Evolutionary conservation across 2,888 invertebrate species (phyloP), one percentile per base, ranked within the genome.

Genomic region (Dynastes hyllus): DNA sequence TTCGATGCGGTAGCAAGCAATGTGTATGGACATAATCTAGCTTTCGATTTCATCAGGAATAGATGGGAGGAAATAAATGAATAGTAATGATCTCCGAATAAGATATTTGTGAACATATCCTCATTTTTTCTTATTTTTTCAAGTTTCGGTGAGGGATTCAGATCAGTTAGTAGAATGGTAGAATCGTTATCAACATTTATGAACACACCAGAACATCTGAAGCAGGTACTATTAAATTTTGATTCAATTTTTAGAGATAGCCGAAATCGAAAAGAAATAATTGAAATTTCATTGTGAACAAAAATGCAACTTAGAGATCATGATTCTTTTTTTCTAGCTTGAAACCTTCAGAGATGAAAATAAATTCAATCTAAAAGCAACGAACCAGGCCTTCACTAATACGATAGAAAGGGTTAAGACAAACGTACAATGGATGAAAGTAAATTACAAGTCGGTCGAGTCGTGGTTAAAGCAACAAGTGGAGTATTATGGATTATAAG

Each of bases 381-480:
- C 91, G 0, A 88, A 89, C 2, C 85, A 90, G 79, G 90, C 91
- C 0, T 90, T 92, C 76, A 87, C 90, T 63, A 91, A 90, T 82
- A 90, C 91, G 1, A 89, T 92, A 50, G 92, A 92, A 85, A 89
- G 86, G 73, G 91, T 91, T 0, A 87, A 88, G 81, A 88, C 88
- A 27, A 92, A 93, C 84, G 90, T 92, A 5, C 87, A 88, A 71
- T 93, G 93, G 93, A 92, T 92, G 90, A 86, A 90, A 69, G 88
- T 89, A 40, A 91, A 91, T 85, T 91, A 91, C 81, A 80, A 85
- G 50, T 85, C 86, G 32, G 85, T 90, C 8, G 86, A 88, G 76
- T 83, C 86, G 45, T 88, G 88, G 88, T 81, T 89, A 9, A 73
- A 73, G 27, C 66, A 78, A 66, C 78, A 78, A 65, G 63, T 78